A percentile compares a stretch with the other conserved stretches of the same genome.
These are phyloP conservation scores for Hydropsyche tenuis DNA, from an alignment of 1,140 invertebrate genomes.

Conservation along the genomic window DNA sequence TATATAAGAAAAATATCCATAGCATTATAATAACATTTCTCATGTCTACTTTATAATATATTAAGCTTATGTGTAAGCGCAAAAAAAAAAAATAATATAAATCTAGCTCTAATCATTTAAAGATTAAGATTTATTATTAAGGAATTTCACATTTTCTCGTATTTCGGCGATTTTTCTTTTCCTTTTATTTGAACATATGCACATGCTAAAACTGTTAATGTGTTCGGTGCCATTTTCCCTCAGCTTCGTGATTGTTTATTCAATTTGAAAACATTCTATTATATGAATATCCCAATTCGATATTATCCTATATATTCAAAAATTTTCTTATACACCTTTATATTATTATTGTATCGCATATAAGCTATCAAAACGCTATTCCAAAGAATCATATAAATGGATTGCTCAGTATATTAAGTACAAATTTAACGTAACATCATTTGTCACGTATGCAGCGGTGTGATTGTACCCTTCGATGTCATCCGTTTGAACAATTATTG, in stretches of 20 bases:
- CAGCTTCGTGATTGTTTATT: no score
- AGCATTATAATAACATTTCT: slow-evolving; percentile 1
- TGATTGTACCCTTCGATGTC: not conserved
- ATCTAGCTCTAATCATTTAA: not conserved
- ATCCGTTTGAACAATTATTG: not conserved
- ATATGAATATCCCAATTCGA: not conserved
- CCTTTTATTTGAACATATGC: no score
- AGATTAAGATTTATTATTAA: no score
- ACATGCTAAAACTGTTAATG: no score
- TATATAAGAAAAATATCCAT: no score
- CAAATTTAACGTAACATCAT: slow-evolving; percentile 22
- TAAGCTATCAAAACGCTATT: slow-evolving; percentile 11
- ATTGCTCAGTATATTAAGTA: slow-evolving; percentile 36
- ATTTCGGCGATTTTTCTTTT: no score
- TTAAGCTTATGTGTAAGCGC: not conserved
- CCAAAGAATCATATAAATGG: slow-evolving; percentile 34
- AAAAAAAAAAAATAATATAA: slow-evolving; percentile 7
- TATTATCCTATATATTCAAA: not conserved
- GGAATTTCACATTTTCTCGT: no score
- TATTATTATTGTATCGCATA: not conserved
- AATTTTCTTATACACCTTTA: not conserved
- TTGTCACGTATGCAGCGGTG: not conserved
- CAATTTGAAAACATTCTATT: not conserved
- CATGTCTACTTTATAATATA: not conserved
- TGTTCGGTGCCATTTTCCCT: no score